These are phyloP conservation scores for Sanderia malayensis DNA, from an alignment of 30 jellyfish, hydroid and myxozoan species.

Conservation along the genomic window DNA sequence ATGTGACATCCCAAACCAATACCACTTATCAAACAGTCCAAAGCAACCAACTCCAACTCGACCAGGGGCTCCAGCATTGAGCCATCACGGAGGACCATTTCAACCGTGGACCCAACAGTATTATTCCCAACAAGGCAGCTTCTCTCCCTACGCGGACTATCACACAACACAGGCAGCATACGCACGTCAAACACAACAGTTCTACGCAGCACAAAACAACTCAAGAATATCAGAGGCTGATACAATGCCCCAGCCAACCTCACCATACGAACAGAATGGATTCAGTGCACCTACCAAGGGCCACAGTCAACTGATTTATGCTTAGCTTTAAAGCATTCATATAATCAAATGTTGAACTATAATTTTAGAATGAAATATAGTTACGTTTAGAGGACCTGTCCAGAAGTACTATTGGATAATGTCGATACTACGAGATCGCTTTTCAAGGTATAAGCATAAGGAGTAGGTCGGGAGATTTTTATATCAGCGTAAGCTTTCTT, in stretches of 20 bases:
- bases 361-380: background rate
- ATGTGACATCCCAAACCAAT: constrained; percentile 81
- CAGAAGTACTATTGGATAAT: background rate
- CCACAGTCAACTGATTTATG: constrained; percentile 70
- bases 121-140: constrained; percentile 76
- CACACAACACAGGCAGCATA: constrained; percentile 64
- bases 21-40: constrained; percentile 84
- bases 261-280: constrained; percentile 70
- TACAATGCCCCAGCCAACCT: constrained; percentile 52
- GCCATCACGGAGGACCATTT: constrained; percentile 95
- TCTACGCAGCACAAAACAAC: constrained; percentile 46
- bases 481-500: too few relatives aligned
- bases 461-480: too few relatives aligned
- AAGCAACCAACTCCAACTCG: constrained; percentile 79
- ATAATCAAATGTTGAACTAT: background rate
- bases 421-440: background rate
- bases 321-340: constrained; percentile 8
- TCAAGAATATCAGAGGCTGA: constrained; percentile 71
- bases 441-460: too few relatives aligned
- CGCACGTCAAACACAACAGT: constrained; percentile 45
- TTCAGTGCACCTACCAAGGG: constrained; percentile 74
- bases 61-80: constrained; percentile 72
- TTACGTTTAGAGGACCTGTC: too few relatives aligned
- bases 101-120: constrained; percentile 93
- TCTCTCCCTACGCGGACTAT: constrained; percentile 90